Conservation (phyloP, 2,113 vertebrate genomes). For the Dicaeum eximium region DNA sequence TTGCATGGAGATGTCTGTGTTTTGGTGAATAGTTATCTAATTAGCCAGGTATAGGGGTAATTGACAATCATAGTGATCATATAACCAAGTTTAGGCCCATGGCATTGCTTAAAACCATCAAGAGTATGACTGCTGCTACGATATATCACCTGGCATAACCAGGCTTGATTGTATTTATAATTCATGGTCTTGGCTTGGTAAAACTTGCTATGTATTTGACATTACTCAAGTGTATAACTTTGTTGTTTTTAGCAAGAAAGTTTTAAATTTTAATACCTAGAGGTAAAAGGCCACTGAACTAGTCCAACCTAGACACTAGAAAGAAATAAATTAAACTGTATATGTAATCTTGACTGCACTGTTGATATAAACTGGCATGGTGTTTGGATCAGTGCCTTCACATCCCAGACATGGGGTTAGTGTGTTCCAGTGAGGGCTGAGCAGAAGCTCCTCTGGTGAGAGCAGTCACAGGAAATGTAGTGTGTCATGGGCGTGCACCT, state of each 20-base stretch:
- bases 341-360: neutral
- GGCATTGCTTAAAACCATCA: neutral
- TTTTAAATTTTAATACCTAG: neutral
- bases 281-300: neutral
- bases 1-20: neutral
- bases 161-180: neutral
- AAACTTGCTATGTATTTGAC: neutral
- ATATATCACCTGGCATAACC: neutral
- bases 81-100: neutral
- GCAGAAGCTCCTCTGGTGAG: neutral
- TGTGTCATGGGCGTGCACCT: fast-evolving
- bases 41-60: neutral
- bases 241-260: neutral
- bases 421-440: neutral
- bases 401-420: fast-evolving
- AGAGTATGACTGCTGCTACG: neutral
- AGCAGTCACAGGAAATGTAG: neutral
- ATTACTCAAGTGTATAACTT: neutral
- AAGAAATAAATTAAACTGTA: neutral
- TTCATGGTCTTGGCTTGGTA: neutral
- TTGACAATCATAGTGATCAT: neutral
- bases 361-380: neutral
- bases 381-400: neutral
- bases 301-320: neutral
- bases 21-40: neutral